Evolutionary conservation across 2,888 invertebrate genomes (phyloP), one percentile per base, ranked within the genome.

Genomic region (Sarcophaga carnaria): DNA sequence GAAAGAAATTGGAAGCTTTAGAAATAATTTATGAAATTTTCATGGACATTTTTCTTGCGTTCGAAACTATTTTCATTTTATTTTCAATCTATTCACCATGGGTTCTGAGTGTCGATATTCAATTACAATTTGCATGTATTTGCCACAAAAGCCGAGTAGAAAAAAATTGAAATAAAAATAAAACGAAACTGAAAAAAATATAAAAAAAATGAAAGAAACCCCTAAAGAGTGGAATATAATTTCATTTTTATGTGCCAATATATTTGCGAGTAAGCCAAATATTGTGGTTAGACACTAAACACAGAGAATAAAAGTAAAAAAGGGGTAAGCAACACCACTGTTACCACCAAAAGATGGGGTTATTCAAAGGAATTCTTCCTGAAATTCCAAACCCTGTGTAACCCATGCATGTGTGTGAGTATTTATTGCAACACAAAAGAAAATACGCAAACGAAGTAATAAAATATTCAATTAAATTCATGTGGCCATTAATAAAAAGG

Each of bases 241-340:
- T 22, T 22, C 2, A 4, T 17, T 37, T 67, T 37, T 83, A 79
- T 72, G 83, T 74, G 54, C 22, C 66, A 59, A 77, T 77, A 45
- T 67, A 8, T 69, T 78, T 66, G 3, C 20, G 37, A 62, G 27
- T 47, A 60, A 17, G 45, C 20, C 45, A n/a, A 20, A 5, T 64
- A 22, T 77, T 66, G 20, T 54, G 6, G 59, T 25, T 54, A 27
- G 54, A 67, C 10, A 14, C 27, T 20, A 22, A 22, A 22, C 12
- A 20, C 14, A 27, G 54, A 4, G 8, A 37, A 37, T 37, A 37
- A 37, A 37, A 8, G 37, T 37, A 45, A 45, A 66, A 47, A 20
- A 37, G 10, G 47, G 20, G 14, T 47, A 69, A 47, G 2, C 5
- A 69, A 69, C 37, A 37, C 8, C 37, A 37, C 8, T 37, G 47